A percentile compares a stretch with the other conserved stretches of the same genome.
Conservation (phyloP, 2,797 vertebrate genomes). For the Hemitrygon akajei region DNA sequence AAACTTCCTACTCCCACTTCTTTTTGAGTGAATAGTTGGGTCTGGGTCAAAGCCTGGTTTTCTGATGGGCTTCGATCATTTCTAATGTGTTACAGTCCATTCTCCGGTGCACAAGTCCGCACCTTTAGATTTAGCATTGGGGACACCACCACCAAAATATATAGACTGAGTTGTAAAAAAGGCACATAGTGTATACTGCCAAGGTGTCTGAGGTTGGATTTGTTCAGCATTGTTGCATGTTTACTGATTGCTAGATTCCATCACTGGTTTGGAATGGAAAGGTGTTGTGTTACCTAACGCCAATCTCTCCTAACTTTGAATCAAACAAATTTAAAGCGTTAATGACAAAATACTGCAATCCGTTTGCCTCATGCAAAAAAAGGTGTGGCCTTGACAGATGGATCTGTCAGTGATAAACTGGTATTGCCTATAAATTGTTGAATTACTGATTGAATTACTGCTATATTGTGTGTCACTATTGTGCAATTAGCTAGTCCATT, state of each 20-base stretch:
- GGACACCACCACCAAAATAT: neutral
- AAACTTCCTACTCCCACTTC: neutral
- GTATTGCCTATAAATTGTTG: neutral
- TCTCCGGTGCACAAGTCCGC: neutral
- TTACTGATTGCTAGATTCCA: neutral
- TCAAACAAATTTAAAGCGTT: neutral
- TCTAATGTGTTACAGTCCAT: neutral
- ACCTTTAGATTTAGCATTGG: neutral
- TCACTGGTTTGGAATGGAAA: neutral
- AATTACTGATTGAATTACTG: neutral
- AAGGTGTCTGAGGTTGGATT: neutral
- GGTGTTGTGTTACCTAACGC: neutral
- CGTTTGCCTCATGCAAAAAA: neutral
- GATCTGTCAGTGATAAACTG: neutral
- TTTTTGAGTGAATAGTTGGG: neutral
- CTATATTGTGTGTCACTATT: neutral
- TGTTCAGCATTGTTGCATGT: neutral
- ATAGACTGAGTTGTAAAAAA: neutral
- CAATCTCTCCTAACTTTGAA: neutral
- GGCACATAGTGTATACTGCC: neutral
- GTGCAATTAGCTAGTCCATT: neutral
- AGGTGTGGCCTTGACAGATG: neutral
- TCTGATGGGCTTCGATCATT: neutral
- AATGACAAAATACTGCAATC: neutral
- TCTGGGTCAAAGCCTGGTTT: too few species aligned